Base-by-base conservation (phyloP, 2,113 vertebrate genomes). In the Scomber colias region DNA sequence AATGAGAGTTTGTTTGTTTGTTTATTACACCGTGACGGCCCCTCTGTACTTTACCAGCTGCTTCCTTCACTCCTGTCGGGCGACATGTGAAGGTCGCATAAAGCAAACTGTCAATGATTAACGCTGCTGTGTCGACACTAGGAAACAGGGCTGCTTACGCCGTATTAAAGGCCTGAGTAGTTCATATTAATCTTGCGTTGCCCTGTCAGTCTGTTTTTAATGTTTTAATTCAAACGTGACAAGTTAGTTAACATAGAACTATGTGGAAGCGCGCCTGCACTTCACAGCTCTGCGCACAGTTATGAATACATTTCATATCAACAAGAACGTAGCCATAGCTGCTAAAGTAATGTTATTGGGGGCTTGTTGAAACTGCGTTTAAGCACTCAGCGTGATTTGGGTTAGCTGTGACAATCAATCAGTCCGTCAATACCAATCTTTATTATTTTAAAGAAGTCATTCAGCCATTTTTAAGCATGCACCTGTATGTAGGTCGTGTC, bases 401-500 rank as follows among this genome's bases (percentile, higher is more conserved):
- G 0, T 40, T 19, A 63, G 40, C 11, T 55, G 6, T 4, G 16
- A 2, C 5, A 45, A 17, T 5, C 19, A 12, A 12, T 5, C 13
- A 19, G 1, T 53, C 0, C 1, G 4, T 73, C 31, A 53, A 3
- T 40, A 10, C 53, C 46, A 3, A 17, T 11, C 0, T 49, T 51
- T 54, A 12, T 2, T 35, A 6, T 40, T 40, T 40, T 7, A 40
- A 40, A 40, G 0, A 15, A 24, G 6, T 5, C n/a, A 9, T 74
- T 62, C 57, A 9, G 76, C 74, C 70, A 79, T 85, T 83, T 40
- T 84, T 80, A 59, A 53, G 19, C 1, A 19, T 11, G n/a, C 5
- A 30, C 9, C 13, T 27, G 8, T 1, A 40, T 40, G 7, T 40
- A 9, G 35, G 35, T 40, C 35, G 35, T 40, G 35, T 40, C 35